Conservation (phyloP, 2,888 invertebrate species). For the Lomographa bimaculata region DNA sequence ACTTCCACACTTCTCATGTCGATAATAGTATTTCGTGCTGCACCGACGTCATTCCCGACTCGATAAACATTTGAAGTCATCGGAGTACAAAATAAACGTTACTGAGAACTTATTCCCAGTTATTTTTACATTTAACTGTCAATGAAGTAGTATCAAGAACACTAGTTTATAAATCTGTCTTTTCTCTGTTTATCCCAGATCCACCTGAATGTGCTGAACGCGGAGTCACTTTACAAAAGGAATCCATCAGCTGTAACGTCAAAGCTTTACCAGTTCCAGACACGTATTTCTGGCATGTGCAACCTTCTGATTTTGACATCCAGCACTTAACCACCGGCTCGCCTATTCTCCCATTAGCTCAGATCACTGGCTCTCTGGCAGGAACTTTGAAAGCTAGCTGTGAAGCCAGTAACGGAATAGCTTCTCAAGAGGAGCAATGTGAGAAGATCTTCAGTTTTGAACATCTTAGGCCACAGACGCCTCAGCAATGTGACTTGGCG, state of each 20-base stretch:
- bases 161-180: too few species aligned
- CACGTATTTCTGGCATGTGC: conserved; percentile 73
- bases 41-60: too few species aligned
- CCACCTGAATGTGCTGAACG: conserved; percentile 68
- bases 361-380: conserved; percentile 65
- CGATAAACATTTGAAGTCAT: too few species aligned
- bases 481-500: conserved; percentile 69
- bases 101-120: too few species aligned
- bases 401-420: conserved; percentile 70
- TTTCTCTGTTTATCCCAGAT: conserved; percentile 54
- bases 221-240: conserved; percentile 64
- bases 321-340: conserved; percentile 73
- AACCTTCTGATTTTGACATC: conserved; percentile 59
- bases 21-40: too few species aligned
- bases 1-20: too few species aligned
- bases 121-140: too few species aligned
- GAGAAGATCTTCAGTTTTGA: conserved; percentile 62
- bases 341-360: conserved; percentile 59
- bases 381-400: conserved; percentile 60
- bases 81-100: too few species aligned
- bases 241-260: conserved; percentile 65
- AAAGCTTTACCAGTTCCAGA: conserved; percentile 64
- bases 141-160: too few species aligned
- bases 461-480: conserved; percentile 65
- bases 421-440: conserved; percentile 66